Evolutionary conservation across 2,888 invertebrate species (phyloP).

Genomic region (Epistrophella euchroma): DNA sequence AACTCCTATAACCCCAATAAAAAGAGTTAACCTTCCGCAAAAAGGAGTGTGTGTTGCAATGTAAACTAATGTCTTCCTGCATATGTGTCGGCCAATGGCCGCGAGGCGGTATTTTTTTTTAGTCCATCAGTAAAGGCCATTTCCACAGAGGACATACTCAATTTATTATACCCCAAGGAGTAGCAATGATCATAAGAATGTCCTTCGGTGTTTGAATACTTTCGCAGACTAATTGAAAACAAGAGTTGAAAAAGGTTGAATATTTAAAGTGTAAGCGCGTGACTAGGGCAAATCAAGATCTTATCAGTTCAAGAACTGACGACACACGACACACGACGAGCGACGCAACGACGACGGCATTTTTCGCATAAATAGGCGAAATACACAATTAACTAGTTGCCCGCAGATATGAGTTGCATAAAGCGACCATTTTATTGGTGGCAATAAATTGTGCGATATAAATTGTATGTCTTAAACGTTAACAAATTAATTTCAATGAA

Average conservation of each 20-base stretch:
- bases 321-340: constrained; percentile 16
- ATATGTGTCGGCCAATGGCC: constrained; percentile 56
- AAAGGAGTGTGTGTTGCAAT: constrained; percentile 40
- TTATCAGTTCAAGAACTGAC: constrained; percentile 19
- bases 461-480: constrained; percentile 59
- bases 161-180: constrained; percentile 58
- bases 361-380: constrained; percentile 17
- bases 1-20: constrained; percentile 59
- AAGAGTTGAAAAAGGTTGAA: constrained; percentile 34
- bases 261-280: constrained; percentile 62
- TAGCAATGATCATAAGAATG: constrained; percentile 57
- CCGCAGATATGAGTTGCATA: constrained; percentile 58
- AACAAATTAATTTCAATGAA: constrained; percentile 67
- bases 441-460: constrained; percentile 60
- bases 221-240: constrained; percentile 56
- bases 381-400: constrained; percentile 34
- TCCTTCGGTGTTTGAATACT: constrained; percentile 49
- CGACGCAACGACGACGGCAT: neutral
- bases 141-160: constrained; percentile 38
- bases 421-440: constrained; percentile 54
- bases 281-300: constrained; percentile 65
- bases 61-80: constrained; percentile 63
- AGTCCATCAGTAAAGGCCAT: constrained; percentile 37
- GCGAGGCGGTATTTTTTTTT: constrained; percentile 18
- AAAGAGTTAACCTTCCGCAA: constrained; percentile 43